phyloP scores from a whole-genome alignment of 2,888 invertebrate genomes.

The Bhutanitis thaidina region DNA sequence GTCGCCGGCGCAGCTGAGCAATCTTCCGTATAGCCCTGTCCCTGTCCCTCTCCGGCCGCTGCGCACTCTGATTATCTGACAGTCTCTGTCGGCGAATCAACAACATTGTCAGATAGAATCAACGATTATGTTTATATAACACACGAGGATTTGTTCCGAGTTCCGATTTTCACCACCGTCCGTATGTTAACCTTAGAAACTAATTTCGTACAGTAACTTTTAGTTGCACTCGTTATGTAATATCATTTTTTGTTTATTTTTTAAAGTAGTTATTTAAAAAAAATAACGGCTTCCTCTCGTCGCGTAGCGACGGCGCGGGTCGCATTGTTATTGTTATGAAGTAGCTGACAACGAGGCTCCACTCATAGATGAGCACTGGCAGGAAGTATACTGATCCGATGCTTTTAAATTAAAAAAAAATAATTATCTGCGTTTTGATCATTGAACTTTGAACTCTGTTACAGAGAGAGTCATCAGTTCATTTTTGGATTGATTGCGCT shows the following conservation, averaged over 20 bases:
- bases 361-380: background rate
- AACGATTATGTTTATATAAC: background rate
- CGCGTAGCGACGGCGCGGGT: background rate
- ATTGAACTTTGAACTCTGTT: background rate
- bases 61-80: too few relatives aligned
- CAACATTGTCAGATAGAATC: too few relatives aligned
- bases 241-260: constrained; percentile 38
- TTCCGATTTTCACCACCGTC: background rate
- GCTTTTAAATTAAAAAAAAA: background rate
- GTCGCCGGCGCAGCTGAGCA: too few relatives aligned
- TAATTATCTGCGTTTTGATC: background rate
- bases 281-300: constrained; percentile 14
- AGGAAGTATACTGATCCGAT: background rate
- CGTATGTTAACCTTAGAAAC: constrained; percentile 1
- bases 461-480: background rate
- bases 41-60: too few relatives aligned
- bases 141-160: background rate
- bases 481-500: background rate
- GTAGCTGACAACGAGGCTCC: background rate
- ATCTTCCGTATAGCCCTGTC: too few relatives aligned
- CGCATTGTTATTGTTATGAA: background rate
- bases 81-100: too few relatives aligned
- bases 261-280: constrained; percentile 31
- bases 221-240: constrained; percentile 54
- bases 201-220: constrained; percentile 46